These are phyloP conservation scores for Gnathonemus echidnorhynchus DNA, from an alignment of 2,113 vertebrate species.

Conservation along the genomic window DNA sequence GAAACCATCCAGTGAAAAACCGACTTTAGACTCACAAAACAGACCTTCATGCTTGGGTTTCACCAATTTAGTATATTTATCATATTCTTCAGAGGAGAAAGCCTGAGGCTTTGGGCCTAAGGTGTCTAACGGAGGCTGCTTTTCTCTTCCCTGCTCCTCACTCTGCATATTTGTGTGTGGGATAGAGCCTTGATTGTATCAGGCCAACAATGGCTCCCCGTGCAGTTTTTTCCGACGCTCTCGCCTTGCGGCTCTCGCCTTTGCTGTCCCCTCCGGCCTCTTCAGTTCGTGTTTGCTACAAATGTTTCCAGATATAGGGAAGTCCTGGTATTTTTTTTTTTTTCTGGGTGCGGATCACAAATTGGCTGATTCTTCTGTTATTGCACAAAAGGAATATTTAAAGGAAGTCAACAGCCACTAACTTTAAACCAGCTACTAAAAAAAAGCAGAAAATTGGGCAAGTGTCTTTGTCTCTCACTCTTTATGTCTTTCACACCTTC, in stretches of 20 bases:
- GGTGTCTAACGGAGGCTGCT: neutral
- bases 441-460: neutral
- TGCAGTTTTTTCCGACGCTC: neutral
- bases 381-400: slow-evolving; percentile 5
- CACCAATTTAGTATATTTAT: neutral
- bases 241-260: too few relatives aligned
- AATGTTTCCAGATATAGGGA: neutral
- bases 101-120: neutral
- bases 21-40: neutral
- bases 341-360: neutral
- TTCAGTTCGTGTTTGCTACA: neutral
- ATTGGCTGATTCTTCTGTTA: neutral
- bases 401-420: neutral
- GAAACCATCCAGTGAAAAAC: neutral
- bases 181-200: neutral
- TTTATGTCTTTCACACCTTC: neutral
- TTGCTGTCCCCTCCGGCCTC: neutral
- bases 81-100: neutral
- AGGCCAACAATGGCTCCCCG: neutral
- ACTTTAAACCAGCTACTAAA: neutral
- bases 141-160: neutral
- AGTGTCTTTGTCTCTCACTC: neutral
- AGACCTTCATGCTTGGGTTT: neutral
- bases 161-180: neutral
- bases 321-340: neutral